phyloP scores from a whole-genome alignment of 2,113 vertebrate genomes.

The Mobula birostris region DNA sequence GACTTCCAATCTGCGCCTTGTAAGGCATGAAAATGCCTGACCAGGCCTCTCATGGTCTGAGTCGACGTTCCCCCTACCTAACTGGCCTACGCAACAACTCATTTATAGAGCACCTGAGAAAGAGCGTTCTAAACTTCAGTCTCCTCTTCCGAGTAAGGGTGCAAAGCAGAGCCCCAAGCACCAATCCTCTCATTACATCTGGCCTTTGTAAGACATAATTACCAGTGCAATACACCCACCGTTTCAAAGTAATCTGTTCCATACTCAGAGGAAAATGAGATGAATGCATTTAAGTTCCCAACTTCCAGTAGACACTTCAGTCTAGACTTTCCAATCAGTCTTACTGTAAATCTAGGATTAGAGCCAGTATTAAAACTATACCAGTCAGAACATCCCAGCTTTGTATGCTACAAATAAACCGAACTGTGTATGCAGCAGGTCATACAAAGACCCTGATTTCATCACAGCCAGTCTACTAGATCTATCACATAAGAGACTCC shows the following conservation, averaged over 20 bases:
- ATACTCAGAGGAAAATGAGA: constrained; percentile 4
- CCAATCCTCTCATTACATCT: too few relatives aligned
- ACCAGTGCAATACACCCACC: not conserved
- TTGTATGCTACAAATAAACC: not conserved
- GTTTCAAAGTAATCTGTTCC: not conserved
- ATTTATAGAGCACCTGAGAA: too few relatives aligned
- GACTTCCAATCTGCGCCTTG: too few relatives aligned
- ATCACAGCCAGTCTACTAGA: not conserved
- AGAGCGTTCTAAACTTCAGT: too few relatives aligned
- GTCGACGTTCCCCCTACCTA: too few relatives aligned
- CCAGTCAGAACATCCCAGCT: constrained; percentile 10
- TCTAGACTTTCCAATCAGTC: constrained; percentile 21
- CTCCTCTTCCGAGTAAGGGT: too few relatives aligned
- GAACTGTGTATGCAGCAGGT: not conserved
- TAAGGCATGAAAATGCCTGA: too few relatives aligned
- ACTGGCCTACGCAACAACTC: too few relatives aligned
- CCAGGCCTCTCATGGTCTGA: too few relatives aligned
- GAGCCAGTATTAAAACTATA: not conserved
- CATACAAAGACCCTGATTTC: not conserved
- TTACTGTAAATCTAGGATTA: constrained; percentile 1
- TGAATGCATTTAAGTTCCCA: not conserved
- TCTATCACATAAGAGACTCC: not conserved
- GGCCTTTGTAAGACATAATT: not conserved
- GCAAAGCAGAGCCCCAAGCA: too few relatives aligned
- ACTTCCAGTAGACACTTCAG: not conserved